Conservation (phyloP, 2,797 vertebrate species). For the Ciconia nigra region DNA sequence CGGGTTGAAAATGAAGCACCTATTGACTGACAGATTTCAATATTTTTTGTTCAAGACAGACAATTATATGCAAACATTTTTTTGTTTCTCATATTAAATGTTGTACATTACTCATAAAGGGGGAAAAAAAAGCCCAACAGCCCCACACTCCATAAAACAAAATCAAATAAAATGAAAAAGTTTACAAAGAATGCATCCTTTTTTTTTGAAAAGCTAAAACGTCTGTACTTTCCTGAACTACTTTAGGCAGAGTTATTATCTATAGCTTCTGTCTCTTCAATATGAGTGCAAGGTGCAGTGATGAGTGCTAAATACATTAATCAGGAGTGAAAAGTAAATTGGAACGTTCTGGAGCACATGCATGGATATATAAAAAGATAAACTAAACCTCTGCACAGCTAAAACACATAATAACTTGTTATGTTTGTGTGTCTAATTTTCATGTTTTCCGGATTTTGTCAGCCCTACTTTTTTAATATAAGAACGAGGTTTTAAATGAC, state of each 20-base stretch:
- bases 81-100: neutral
- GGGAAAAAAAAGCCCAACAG: neutral
- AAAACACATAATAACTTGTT: neutral
- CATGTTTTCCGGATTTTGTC: constrained; percentile 74
- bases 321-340: neutral
- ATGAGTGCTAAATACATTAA: neutral
- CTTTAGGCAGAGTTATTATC: neutral
- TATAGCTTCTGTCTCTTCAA: neutral
- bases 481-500: constrained; percentile 80
- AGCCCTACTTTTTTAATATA: constrained; percentile 66
- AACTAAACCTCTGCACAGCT: neutral
- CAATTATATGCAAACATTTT: neutral
- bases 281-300: neutral
- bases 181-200: neutral
- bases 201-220: neutral
- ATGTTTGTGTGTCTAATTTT: constrained; percentile 65
- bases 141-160: neutral
- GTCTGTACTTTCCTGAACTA: neutral
- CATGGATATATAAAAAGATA: neutral
- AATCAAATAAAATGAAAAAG: neutral
- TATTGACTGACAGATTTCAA: constrained; percentile 11
- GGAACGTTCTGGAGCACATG: neutral
- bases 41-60: neutral
- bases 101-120: neutral
- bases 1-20: neutral